These are phyloP conservation scores for Pogonocichla stellata DNA, from an alignment of 2,113 vertebrate genomes.

Conservation along the genomic window DNA sequence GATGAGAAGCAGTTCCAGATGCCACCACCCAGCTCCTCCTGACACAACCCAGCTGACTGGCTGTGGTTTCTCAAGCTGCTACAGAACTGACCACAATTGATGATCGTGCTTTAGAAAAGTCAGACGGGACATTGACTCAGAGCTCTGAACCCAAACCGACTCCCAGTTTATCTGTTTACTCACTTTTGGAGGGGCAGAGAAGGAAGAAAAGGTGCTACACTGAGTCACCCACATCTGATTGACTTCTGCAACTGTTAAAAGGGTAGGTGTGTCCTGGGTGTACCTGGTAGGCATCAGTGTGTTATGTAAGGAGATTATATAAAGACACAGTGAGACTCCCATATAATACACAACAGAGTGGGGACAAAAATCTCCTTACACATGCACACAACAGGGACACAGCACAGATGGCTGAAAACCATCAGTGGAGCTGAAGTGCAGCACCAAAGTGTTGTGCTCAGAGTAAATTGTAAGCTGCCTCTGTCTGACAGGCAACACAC, in stretches of 20 bases:
- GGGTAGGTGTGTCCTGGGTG: slow-evolving; percentile 24
- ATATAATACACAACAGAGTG: not conserved
- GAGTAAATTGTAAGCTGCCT: not conserved
- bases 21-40: not conserved
- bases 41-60: slow-evolving; percentile 28
- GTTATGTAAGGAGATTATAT: not conserved
- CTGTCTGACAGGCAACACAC: not conserved
- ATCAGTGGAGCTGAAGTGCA: not conserved
- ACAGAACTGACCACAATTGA: not conserved
- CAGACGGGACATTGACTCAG: not conserved
- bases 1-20: slow-evolving; percentile 29
- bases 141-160: not conserved
- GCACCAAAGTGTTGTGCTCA: not conserved
- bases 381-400: not conserved
- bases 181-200: not conserved
- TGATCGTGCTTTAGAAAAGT: not conserved
- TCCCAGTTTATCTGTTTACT: slow-evolving; percentile 1
- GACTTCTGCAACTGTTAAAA: not conserved
- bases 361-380: not conserved
- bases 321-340: not conserved
- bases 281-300: not conserved
- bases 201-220: not conserved
- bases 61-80: slow-evolving; percentile 42
- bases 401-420: not conserved
- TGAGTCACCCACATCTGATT: slow-evolving; percentile 21